phyloP scores from a whole-genome alignment of 2,113 vertebrate genomes.

The Epinephelus lanceolatus region DNA sequence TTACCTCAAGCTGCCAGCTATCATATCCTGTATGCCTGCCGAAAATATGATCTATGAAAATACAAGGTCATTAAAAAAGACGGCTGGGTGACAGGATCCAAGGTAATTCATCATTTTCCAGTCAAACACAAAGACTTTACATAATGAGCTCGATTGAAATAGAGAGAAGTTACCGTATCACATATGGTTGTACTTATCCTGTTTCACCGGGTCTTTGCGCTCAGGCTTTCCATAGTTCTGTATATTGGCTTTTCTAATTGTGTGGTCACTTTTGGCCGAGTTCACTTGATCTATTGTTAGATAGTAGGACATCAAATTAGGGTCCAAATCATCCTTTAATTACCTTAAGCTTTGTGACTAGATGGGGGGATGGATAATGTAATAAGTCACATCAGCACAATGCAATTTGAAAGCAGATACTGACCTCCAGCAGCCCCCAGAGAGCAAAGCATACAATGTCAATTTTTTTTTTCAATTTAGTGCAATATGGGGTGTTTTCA shows the following conservation, averaged over 20 bases:
- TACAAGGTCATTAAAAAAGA: conserved; percentile 70
- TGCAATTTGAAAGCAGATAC: conserved; percentile 5
- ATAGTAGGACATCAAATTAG: conserved; percentile 31
- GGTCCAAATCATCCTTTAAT: conserved; percentile 30
- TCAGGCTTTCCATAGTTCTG: conserved; percentile 53
- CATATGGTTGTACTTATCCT: conserved; percentile 73
- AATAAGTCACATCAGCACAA: neutral
- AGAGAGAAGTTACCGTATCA: conserved; percentile 54
- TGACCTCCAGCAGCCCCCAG: neutral
- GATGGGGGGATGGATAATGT: conserved; percentile 5
- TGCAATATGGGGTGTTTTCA: neutral
- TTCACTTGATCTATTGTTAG: conserved; percentile 23
- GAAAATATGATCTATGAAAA: conserved; percentile 71
- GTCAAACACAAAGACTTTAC: conserved; percentile 68
- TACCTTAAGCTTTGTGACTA: conserved; percentile 30
- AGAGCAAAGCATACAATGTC: neutral
- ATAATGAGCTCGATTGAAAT: conserved; percentile 64
- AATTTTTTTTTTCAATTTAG: neutral
- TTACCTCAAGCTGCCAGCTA: conserved; percentile 71
- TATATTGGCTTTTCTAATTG: conserved; percentile 67
- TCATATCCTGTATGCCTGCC: conserved; percentile 67
- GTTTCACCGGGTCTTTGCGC: conserved; percentile 45
- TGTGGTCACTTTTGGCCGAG: conserved; percentile 44
- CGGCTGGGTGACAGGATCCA: conserved; percentile 57
- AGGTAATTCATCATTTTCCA: conserved; percentile 75